Percentiles rank a stretch among this genome's conserved stretches.
Conservation (phyloP, 1,140 invertebrate species). For the Calosoma granatense region DNA sequence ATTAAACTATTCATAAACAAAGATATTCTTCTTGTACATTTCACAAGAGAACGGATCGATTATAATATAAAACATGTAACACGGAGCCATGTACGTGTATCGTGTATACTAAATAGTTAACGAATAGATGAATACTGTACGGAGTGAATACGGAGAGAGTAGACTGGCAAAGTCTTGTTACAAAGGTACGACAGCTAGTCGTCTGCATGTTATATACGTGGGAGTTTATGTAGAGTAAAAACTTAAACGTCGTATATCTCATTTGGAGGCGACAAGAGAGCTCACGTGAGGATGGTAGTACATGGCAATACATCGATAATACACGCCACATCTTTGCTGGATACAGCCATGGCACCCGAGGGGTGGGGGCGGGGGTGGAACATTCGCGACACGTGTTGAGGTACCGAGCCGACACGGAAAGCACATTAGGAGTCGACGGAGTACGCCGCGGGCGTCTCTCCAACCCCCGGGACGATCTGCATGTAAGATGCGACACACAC, state of each 20-base stretch:
- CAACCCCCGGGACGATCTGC: not conserved
- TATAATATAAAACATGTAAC: too few species aligned
- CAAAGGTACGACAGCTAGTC: too few species aligned
- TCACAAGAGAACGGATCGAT: too few species aligned
- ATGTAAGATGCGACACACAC: not conserved
- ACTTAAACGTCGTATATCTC: not conserved
- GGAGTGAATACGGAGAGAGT: too few species aligned
- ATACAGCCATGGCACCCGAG: constrained; percentile 1
- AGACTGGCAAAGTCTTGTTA: too few species aligned
- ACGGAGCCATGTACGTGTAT: too few species aligned
- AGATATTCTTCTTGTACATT: too few species aligned
- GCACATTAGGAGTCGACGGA: constrained; percentile 28
- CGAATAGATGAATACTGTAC: too few species aligned
- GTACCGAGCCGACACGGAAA: constrained; percentile 30
- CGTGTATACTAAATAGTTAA: too few species aligned
- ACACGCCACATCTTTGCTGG: constrained; percentile 20
- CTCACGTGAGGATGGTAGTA: constrained; percentile 22
- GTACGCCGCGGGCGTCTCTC: constrained; percentile 16
- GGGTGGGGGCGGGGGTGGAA: constrained; percentile 13
- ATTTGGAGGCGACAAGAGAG: constrained; percentile 17
- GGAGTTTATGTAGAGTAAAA: not conserved
- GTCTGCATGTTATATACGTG: too few species aligned
- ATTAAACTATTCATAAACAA: too few species aligned
- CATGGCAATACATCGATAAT: constrained; percentile 34
- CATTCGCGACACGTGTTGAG: constrained; percentile 29